Conservation (phyloP, 2,888 invertebrate genomes). For the Ornithoptera alexandrae region DNA sequence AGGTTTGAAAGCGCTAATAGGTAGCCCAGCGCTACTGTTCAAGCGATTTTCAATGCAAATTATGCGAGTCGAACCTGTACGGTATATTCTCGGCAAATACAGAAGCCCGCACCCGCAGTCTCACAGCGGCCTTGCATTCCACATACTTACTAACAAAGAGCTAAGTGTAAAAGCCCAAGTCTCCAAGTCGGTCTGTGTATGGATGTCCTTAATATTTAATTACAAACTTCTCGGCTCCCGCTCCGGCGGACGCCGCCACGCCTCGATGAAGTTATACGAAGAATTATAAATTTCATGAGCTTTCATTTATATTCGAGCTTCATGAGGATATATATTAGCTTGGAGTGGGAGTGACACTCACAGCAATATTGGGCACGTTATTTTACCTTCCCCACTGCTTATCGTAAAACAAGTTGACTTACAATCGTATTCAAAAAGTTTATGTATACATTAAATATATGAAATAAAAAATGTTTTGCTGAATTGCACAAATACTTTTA, state of each 20-base stretch:
- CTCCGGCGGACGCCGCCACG: conserved; percentile 41
- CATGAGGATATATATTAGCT: conserved; percentile 17
- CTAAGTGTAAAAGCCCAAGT: conserved; percentile 40
- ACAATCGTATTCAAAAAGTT: conserved; percentile 10
- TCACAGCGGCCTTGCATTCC: conserved; percentile 37
- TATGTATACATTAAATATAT: conserved; percentile 13
- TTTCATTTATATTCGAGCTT: conserved; percentile 24
- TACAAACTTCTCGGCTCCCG: conserved; percentile 57
- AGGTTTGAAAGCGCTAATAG: conserved; percentile 30
- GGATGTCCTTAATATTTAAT: conserved; percentile 66
- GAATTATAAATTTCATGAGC: conserved; percentile 60
- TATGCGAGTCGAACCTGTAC: conserved; percentile 39
- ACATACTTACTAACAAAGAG: conserved; percentile 39
- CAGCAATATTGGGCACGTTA: conserved; percentile 7
- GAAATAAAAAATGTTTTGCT: conserved; percentile 1
- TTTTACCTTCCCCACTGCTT: conserved; percentile 8
- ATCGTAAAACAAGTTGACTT: conserved; percentile 21
- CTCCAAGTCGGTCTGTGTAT: conserved; percentile 45
- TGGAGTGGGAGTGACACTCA: conserved; percentile 18
- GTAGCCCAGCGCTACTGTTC: conserved; percentile 30
- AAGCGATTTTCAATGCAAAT: conserved; percentile 43
- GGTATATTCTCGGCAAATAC: conserved; percentile 35
- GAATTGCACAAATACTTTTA: too few species aligned
- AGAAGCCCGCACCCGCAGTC: conserved; percentile 33
- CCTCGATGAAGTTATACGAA: conserved; percentile 52